Conservation (phyloP, 2,113 vertebrate genomes). For the Tachycineta bicolor region DNA sequence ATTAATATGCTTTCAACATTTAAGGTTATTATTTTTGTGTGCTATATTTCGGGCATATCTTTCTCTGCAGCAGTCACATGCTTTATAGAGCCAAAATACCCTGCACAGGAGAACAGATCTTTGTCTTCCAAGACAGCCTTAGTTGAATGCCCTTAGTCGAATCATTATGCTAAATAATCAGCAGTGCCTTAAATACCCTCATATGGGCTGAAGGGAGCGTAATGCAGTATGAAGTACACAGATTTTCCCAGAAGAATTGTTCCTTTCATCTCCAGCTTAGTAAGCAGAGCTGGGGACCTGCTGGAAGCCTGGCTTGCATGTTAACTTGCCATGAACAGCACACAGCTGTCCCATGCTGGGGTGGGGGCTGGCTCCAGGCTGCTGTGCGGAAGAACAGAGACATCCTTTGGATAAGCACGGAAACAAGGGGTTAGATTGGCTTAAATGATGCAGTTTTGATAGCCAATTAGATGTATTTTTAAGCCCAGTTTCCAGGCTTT, state of each 20-base stretch:
- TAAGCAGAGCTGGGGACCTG: not conserved
- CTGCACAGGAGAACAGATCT: conserved; percentile 20
- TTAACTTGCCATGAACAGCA: not conserved
- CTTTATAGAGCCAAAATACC: conserved; percentile 28
- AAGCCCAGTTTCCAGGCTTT: not conserved
- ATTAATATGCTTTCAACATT: conserved; percentile 45
- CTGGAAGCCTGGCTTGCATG: conserved; percentile 5
- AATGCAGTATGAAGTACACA: not conserved
- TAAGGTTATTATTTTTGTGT: conserved; percentile 22
- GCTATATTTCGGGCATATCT: not conserved
- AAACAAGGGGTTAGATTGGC: not conserved
- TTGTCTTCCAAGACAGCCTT: conserved; percentile 40
- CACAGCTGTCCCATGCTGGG: not conserved
- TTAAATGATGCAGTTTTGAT: not conserved
- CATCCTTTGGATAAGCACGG: not conserved
- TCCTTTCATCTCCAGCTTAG: conserved; percentile 16
- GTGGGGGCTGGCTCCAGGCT: not conserved
- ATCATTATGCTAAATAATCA: conserved; percentile 55
- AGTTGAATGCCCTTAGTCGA: conserved; percentile 27
- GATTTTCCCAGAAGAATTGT: not conserved
- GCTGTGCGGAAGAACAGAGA: not conserved
- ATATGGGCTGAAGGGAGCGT: not conserved
- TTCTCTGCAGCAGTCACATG: not conserved
- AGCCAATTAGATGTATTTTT: not conserved
- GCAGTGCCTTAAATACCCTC: conserved; percentile 42